Evolutionary conservation across 2,113 vertebrate species (phyloP).

Genomic region (Burhinus oedicnemus): DNA sequence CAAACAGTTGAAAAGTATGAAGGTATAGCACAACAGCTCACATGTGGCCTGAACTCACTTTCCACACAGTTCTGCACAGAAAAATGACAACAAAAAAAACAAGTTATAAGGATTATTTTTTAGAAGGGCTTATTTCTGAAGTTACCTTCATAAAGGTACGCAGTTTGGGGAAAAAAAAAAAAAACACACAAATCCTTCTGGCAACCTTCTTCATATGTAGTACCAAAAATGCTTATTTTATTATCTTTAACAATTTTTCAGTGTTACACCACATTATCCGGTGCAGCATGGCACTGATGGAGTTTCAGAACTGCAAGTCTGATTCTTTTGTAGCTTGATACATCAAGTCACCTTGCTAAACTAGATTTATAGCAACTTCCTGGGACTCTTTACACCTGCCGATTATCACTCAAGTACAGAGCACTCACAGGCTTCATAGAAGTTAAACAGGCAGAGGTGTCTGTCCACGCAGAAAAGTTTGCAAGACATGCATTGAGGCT

Average conservation of each 20-base stretch:
- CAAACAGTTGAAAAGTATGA: neutral
- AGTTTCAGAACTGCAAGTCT: neutral
- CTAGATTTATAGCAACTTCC: neutral
- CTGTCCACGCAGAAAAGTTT: neutral
- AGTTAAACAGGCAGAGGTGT: neutral
- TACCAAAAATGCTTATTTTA: neutral
- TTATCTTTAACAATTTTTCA: neutral
- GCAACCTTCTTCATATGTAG: neutral
- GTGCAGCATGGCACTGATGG: neutral
- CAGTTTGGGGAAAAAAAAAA: accelerated
- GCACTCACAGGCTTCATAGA: accelerated
- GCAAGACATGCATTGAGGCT: neutral
- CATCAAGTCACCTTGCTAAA: neutral
- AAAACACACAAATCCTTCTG: neutral
- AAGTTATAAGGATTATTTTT: neutral
- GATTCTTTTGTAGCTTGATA: neutral
- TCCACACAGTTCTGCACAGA: neutral
- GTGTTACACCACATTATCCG: neutral
- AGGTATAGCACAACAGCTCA: neutral
- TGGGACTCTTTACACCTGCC: neutral
- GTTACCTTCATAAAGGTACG: neutral
- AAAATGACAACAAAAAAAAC: neutral
- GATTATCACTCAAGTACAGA: neutral
- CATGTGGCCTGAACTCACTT: neutral
- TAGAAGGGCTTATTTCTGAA: neutral